Evolutionary conservation across 1,140 invertebrate species (phyloP).

Genomic region (Drosophila bocki): DNA sequence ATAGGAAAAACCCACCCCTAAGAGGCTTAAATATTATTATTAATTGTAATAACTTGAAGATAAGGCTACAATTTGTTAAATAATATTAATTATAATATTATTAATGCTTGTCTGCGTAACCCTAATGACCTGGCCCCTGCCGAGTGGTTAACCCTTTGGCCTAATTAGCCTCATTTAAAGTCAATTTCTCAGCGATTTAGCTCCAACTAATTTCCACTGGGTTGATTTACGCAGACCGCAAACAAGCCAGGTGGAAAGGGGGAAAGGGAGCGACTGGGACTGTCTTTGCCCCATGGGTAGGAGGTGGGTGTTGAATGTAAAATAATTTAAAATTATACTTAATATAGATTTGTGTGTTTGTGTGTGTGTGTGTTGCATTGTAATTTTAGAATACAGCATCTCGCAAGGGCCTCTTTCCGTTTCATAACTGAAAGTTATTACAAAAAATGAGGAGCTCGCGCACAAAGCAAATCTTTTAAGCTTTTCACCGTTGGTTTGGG

Average conservation of each 20-base stretch:
- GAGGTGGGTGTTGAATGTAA: conserved; percentile 40
- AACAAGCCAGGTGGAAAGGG: background rate
- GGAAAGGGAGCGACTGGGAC: too few species aligned
- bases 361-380: conserved; percentile 20
- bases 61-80: too few species aligned
- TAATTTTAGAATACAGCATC: conserved; percentile 70
- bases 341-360: conserved; percentile 59
- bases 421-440: conserved; percentile 45
- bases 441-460: conserved; percentile 11
- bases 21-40: background rate
- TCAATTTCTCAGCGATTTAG: conserved; percentile 65
- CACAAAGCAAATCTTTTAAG: conserved; percentile 64
- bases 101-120: background rate
- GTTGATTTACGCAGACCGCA: conserved; percentile 1
- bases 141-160: conserved; percentile 13
- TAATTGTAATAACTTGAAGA: background rate
- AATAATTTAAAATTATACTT: conserved; percentile 69
- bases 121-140: conserved; percentile 5
- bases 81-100: background rate
- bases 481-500: conserved; percentile 13
- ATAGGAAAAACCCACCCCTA: background rate
- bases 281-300: conserved; percentile 1
- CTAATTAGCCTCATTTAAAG: conserved; percentile 62
- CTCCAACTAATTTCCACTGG: conserved; percentile 56
- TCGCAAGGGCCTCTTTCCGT: conserved; percentile 9